Conservation (phyloP, 2,888 invertebrate species). For the Chromoteleia sp. region DNA sequence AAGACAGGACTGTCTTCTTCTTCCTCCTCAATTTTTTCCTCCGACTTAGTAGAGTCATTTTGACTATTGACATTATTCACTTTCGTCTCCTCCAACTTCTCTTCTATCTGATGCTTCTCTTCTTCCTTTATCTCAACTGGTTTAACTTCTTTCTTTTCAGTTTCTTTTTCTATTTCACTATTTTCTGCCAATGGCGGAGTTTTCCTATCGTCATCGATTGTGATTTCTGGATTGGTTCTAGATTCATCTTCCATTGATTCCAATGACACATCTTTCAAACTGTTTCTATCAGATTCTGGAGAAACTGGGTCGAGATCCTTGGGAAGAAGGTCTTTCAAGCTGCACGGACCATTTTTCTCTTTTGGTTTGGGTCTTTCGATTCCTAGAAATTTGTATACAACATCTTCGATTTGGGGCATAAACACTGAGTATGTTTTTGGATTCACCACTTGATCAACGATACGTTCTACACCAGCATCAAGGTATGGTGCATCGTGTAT, state of each 20-base stretch:
- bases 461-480: conserved; percentile 96
- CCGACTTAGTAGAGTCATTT: conserved; percentile 82
- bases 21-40: conserved; percentile 86
- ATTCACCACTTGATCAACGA: conserved; percentile 98
- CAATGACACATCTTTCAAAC: conserved; percentile 83
- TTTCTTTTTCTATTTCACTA: conserved; percentile 64
- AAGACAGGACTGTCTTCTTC: conserved; percentile 89
- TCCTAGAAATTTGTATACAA: conserved; percentile 94
- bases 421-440: conserved; percentile 95
- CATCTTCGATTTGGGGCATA: conserved; percentile 95
- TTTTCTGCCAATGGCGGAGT: conserved; percentile 67
- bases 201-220: conserved; percentile 65
- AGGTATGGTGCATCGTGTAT: conserved; percentile 96
- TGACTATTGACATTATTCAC: conserved; percentile 82
- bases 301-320: conserved; percentile 93
- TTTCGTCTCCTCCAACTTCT: conserved; percentile 57
- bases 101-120: conserved; percentile 65
- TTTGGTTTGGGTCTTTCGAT: conserved; percentile 89
- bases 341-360: conserved; percentile 79
- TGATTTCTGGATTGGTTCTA: conserved; percentile 68
- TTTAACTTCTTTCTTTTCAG: conserved; percentile 72
- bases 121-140: conserved; percentile 24
- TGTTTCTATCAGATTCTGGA: conserved; percentile 90
- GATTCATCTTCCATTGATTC: conserved; percentile 77
- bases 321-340: conserved; percentile 88